Percentiles rank a stretch among this genome's conserved stretches.
These are phyloP conservation scores for Ptilodon capucinus DNA, from an alignment of 2,888 invertebrate species.

Conservation along the genomic window DNA sequence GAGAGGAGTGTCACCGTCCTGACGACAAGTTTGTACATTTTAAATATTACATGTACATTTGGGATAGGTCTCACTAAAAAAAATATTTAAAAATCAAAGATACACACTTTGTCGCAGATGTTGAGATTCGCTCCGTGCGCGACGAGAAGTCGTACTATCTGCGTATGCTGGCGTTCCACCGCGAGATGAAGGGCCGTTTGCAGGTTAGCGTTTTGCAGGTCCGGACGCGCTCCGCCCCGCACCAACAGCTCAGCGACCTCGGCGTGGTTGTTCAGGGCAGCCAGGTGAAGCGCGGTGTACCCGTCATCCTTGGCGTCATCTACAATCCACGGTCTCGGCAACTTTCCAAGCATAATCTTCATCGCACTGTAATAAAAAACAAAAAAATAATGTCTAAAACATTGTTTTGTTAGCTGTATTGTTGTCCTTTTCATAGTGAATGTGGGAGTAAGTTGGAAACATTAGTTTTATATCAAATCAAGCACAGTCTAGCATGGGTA, in stretches of 20 bases:
- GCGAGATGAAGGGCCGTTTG: slow-evolving; percentile 97
- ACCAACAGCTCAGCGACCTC: slow-evolving; percentile 97
- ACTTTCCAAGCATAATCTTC: slow-evolving; percentile 95
- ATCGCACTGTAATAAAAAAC: slow-evolving; percentile 89
- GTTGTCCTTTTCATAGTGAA: too few species aligned
- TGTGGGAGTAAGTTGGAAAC: too few species aligned
- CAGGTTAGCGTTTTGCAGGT: slow-evolving; percentile 97
- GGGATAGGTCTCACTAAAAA: too few species aligned
- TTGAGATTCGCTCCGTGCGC: slow-evolving; percentile 97
- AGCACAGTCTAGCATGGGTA: too few species aligned
- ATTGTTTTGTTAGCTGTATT: too few species aligned
- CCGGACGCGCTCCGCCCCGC: slow-evolving; percentile 95
- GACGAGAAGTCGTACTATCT: slow-evolving; percentile 96
- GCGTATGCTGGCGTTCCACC: slow-evolving; percentile 98
- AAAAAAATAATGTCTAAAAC: neutral
- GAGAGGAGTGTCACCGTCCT: slow-evolving; percentile 92
- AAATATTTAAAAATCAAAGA: too few species aligned
- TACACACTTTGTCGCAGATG: slow-evolving; percentile 96
- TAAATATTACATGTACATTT: too few species aligned
- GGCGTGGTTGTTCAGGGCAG: slow-evolving; percentile 97
- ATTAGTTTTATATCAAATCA: too few species aligned
- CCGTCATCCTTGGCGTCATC: slow-evolving; percentile 99
- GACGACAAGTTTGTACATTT: slow-evolving; percentile 1
- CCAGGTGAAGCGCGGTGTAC: slow-evolving; percentile 97
- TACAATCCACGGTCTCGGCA: slow-evolving; percentile 97